These are phyloP conservation scores for Meta bourneti DNA, from an alignment of 2,888 invertebrate genomes.

Conservation along the genomic window DNA sequence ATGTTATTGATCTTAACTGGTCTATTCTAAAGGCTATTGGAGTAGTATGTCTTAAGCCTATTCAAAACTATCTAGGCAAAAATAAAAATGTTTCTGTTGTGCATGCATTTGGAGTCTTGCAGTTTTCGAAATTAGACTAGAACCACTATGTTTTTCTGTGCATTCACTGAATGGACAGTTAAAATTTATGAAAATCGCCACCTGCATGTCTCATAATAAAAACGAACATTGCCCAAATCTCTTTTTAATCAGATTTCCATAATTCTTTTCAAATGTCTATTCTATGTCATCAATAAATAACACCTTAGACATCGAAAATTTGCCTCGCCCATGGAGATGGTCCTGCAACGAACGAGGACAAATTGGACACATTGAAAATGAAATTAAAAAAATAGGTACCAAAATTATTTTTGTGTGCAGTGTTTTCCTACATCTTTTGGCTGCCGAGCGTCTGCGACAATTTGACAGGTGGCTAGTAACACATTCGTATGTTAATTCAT, in stretches of 20 bases:
- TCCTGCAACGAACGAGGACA: neutral
- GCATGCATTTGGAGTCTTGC: no score
- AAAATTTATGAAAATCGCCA: neutral
- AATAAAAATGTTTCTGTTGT: no score
- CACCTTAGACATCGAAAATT: neutral
- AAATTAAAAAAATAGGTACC: neutral
- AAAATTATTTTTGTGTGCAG: neutral
- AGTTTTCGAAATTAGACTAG: no score
- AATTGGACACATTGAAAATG: neutral
- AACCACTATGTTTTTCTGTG: no score
- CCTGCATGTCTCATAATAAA: neutral
- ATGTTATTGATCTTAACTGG: no score
- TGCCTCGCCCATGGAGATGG: neutral
- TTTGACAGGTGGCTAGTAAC: conserved; percentile 15
- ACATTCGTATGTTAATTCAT: conserved; percentile 34
- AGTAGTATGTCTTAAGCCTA: no score
- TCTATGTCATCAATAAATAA: neutral
- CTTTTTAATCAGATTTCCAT: neutral
- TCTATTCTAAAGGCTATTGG: no score
- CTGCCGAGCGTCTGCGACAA: neutral
- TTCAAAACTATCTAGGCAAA: no score
- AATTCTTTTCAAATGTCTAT: neutral
- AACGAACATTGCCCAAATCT: neutral
- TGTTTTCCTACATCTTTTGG: neutral
- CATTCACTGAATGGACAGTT: no score